A percentile compares a stretch with the other conserved stretches of the same genome.
Conservation (phyloP, 2,113 vertebrate species). For the Pygoscelis adeliae region DNA sequence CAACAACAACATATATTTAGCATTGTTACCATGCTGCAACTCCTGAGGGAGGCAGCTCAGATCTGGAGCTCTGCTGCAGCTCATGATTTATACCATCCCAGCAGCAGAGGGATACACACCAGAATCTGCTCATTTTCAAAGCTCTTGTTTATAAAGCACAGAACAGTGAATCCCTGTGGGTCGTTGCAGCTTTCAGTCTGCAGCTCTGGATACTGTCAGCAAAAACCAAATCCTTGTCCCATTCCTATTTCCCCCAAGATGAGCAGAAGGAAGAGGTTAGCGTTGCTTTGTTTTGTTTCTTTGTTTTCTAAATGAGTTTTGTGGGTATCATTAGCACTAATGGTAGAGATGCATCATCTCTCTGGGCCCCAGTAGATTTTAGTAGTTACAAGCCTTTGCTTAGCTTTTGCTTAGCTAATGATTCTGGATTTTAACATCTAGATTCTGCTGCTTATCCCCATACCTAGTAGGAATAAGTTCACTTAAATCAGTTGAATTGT, state of each 20-base stretch:
- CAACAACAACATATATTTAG: conserved; percentile 30
- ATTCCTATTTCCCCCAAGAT: background rate
- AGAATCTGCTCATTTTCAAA: conserved; percentile 50
- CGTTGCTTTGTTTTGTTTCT: background rate
- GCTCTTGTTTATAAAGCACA: conserved; percentile 17
- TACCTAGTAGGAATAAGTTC: background rate
- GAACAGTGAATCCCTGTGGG: conserved; percentile 27
- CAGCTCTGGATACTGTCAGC: conserved; percentile 53
- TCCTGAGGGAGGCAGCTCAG: background rate
- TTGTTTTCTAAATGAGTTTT: background rate
- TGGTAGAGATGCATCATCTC: background rate
- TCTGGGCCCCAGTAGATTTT: background rate
- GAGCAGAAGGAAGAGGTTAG: conserved; percentile 10
- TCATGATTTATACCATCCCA: background rate
- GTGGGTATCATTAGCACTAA: background rate
- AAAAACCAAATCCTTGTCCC: background rate
- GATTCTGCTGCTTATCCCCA: background rate
- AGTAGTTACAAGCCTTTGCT: background rate
- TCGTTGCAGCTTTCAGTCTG: background rate
- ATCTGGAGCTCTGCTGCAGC: background rate
- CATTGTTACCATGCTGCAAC: conserved; percentile 31
- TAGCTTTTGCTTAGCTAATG: background rate
- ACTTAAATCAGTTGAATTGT: background rate
- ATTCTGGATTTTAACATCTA: background rate
- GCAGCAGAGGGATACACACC: background rate